Evolutionary conservation across 2,888 invertebrate species (phyloP), one percentile per base, ranked within the genome.

Genomic region (Adelognathus sp.): DNA sequence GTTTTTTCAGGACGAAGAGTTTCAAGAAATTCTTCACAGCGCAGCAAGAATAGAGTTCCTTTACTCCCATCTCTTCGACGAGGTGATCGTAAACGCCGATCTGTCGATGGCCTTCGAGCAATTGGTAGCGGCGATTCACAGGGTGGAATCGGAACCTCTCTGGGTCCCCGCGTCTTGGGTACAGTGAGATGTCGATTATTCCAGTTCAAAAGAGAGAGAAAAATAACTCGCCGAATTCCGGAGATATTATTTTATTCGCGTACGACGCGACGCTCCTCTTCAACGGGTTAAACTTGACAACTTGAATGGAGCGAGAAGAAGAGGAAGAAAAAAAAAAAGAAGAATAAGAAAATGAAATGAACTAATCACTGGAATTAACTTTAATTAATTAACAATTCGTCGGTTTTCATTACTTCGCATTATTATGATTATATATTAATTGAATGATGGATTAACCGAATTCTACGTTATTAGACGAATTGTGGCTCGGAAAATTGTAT

Each of bases 111-210:
- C 98, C 18, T 96, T 98, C 85, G 96, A 97, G 85, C 96, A 97
- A 87, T 94, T 99, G 18, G 93, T 97, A 71, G 94, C 95, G 85
- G 94, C 95, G 52, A 96, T 97, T 33, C 96, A 97, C 92, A 94
- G 95, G 85, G 95, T 98, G 29, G 98, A 99, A 92, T 96, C 96
- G 0, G 98, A 98, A 89, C 97, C 98, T 0, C 94, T 97, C 14
- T 99, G 99, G 99, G 98, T 98, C 41, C 99, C 99, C 31, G 96
- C 97, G 41, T 96, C 96, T 5, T 98, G 98, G 98, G 96, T 97
- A 84, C 97, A 97, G 93, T 97, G 94, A 92, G 82, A 44, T 52
- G 16, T 39, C 14, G 18, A 52, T 36, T n/a, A 18, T 39, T 73
- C 60, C 33, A 21, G 24, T 60, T 31, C 54, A 46, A 66, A 11